phyloP scores from a whole-genome alignment of 2,888 invertebrate genomes.

The Drosophila anomalata region DNA sequence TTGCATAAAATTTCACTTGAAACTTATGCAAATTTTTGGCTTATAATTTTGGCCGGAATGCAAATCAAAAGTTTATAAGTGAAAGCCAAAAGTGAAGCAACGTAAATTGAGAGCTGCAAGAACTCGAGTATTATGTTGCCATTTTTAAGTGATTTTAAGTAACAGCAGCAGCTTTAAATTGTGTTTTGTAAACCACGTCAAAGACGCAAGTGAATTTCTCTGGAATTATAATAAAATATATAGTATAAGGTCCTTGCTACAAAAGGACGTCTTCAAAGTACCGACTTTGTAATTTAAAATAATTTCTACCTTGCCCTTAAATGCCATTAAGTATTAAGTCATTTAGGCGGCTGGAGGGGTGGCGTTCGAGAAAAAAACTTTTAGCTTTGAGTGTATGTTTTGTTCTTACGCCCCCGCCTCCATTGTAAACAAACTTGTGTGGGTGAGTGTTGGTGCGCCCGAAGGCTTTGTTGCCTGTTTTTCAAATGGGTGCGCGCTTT shows the following conservation, averaged over 20 bases:
- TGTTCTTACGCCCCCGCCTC: neutral
- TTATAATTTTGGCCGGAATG: constrained; percentile 51
- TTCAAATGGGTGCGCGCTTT: constrained; percentile 17
- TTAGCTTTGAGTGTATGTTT: constrained; percentile 32
- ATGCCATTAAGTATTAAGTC: constrained; percentile 78
- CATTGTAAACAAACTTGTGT: constrained; percentile 2
- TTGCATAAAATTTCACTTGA: constrained; percentile 41
- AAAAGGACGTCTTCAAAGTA: constrained; percentile 44
- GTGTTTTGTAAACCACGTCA: constrained; percentile 55
- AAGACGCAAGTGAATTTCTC: constrained; percentile 15
- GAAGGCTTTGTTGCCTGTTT: constrained; percentile 40
- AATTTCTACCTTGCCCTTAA: constrained; percentile 66
- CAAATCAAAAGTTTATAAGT: constrained; percentile 58
- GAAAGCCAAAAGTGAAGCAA: constrained; percentile 11
- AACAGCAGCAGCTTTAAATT: constrained; percentile 54
- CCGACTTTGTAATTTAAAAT: constrained; percentile 54
- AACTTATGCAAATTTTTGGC: constrained; percentile 70
- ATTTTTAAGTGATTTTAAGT: constrained; percentile 75
- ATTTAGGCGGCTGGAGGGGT: constrained; percentile 37
- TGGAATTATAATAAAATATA: constrained; percentile 40
- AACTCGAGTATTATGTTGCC: constrained; percentile 63
- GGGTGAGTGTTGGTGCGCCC: constrained; percentile 21
- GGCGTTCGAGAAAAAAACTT: constrained; percentile 51
- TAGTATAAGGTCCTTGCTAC: constrained; percentile 62
- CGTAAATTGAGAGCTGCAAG: neutral